Conservation (phyloP, 1,140 invertebrate species). For the Hypsibius dujardini region DNA sequence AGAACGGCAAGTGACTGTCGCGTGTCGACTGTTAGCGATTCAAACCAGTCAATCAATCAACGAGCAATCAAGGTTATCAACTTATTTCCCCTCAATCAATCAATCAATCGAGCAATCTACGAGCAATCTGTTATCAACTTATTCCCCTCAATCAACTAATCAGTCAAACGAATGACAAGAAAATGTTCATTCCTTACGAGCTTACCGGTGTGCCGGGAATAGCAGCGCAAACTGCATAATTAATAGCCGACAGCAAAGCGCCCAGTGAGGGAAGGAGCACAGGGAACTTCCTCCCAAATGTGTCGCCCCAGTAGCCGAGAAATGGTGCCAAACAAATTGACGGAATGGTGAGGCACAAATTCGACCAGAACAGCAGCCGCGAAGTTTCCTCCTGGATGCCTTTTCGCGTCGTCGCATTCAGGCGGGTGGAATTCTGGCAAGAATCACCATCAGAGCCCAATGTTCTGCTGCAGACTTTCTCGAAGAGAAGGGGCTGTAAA, state of each 20-base stretch:
- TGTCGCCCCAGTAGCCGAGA: background rate
- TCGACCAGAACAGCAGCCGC: background rate
- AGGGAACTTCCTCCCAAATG: background rate
- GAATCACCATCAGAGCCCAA: background rate
- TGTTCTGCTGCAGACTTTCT: background rate
- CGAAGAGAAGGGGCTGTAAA: background rate
- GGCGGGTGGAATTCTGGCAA: background rate
- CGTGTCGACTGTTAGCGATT: no score
- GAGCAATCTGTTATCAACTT: no score
- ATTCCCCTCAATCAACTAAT: no score
- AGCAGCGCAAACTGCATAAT: background rate
- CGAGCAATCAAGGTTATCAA: no score
- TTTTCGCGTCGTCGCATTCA: background rate
- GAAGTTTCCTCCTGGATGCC: background rate
- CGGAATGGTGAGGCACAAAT: slow-evolving; percentile 5
- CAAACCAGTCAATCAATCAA: no score
- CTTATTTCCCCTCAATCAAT: no score
- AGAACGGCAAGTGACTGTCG: no score
- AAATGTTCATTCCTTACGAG: background rate
- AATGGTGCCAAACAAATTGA: background rate
- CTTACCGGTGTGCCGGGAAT: slow-evolving; percentile 4
- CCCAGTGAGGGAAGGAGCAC: background rate
- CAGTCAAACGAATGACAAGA: no score
- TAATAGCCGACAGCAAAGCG: background rate
- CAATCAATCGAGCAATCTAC: no score